phyloP scores from a whole-genome alignment of 2,888 invertebrate species.

The Callimorpha dominula region DNA sequence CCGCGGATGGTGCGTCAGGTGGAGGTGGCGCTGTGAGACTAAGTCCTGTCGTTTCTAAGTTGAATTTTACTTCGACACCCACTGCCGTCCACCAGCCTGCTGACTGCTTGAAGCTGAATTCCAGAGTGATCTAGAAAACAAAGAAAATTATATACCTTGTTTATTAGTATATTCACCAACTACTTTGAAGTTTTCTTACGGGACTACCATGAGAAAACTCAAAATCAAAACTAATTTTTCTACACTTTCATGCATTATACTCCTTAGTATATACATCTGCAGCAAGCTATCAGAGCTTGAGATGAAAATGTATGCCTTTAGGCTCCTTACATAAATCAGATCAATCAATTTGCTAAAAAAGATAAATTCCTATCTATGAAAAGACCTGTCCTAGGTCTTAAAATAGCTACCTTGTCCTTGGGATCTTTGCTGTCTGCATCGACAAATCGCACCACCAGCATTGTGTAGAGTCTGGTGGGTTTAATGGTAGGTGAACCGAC shows the following conservation, averaged over 20 bases:
- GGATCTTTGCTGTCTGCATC: slow-evolving; percentile 73
- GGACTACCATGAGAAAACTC: too few species aligned
- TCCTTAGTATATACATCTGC: background rate
- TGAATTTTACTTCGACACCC: slow-evolving; percentile 85
- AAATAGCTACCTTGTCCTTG: slow-evolving; percentile 67
- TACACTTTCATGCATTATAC: background rate
- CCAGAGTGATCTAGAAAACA: slow-evolving; percentile 78
- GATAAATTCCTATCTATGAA: too few species aligned
- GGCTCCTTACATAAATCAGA: too few species aligned
- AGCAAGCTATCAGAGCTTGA: too few species aligned
- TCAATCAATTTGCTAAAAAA: too few species aligned
- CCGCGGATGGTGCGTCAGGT: slow-evolving; percentile 82
- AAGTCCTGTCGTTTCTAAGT: slow-evolving; percentile 72
- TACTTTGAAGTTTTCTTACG: too few species aligned
- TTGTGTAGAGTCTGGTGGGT: slow-evolving; percentile 76
- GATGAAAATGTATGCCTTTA: too few species aligned
- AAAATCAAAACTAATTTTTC: background rate
- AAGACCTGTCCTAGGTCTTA: too few species aligned
- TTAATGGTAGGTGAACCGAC: slow-evolving; percentile 79
- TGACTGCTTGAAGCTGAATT: slow-evolving; percentile 85
- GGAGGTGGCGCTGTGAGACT: slow-evolving; percentile 73
- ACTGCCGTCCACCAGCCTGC: slow-evolving; percentile 86
- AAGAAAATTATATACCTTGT: background rate
- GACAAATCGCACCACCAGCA: slow-evolving; percentile 78
- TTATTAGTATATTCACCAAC: background rate